These are phyloP conservation scores for Geococcyx californianus DNA, from an alignment of 2,113 vertebrate genomes.

Conservation along the genomic window DNA sequence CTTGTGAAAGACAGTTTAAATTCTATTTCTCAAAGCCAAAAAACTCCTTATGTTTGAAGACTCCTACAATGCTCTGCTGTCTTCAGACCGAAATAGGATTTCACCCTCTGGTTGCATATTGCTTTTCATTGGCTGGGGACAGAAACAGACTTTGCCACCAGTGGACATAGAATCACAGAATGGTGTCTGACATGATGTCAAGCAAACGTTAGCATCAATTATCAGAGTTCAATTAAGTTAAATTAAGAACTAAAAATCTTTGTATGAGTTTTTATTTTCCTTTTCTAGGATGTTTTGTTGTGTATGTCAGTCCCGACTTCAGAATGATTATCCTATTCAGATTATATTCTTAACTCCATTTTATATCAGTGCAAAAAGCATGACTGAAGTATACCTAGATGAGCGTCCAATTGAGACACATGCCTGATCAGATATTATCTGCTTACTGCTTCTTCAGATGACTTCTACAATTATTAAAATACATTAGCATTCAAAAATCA, in stretches of 20 bases:
- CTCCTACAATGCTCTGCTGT: neutral
- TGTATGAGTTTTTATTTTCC: neutral
- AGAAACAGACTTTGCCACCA: neutral
- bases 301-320: neutral
- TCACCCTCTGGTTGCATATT: neutral
- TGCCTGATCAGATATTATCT: neutral
- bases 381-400: neutral
- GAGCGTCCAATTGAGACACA: neutral
- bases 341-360: neutral
- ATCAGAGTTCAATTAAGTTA: neutral
- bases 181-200: neutral
- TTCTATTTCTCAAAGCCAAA: neutral
- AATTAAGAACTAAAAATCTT: neutral
- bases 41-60: neutral
- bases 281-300: neutral
- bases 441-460: neutral
- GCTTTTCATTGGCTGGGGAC: neutral
- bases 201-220: neutral
- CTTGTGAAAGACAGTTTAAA: rapidly evolving
- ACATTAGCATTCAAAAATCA: slow-evolving; percentile 14
- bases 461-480: neutral
- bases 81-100: neutral
- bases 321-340: neutral
- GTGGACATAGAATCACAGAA: neutral
- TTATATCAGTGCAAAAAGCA: neutral